A percentile compares a stretch with the other conserved stretches of the same genome.
Evolutionary conservation across 2,797 vertebrate species (phyloP).

Genomic region (Rhinichthys osculus): DNA sequence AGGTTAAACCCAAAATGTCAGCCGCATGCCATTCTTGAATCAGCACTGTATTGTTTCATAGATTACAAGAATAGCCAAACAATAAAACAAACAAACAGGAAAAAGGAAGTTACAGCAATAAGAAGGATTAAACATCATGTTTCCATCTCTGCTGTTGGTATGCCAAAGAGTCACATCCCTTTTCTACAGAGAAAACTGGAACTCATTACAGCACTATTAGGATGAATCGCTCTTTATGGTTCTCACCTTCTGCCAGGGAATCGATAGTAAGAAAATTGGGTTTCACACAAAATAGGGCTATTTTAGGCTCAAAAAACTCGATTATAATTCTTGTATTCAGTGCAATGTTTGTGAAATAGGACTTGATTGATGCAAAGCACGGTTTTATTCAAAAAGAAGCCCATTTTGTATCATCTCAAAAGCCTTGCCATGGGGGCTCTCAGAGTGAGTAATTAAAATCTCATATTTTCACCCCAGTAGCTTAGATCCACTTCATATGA

Average conservation of each 20-base stretch:
- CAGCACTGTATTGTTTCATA: neutral
- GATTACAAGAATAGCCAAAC: neutral
- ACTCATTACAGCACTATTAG: slow-evolving; percentile 40
- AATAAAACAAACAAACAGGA: neutral
- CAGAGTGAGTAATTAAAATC: slow-evolving; percentile 45
- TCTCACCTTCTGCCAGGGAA: slow-evolving; percentile 30
- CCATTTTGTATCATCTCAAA: slow-evolving; percentile 15
- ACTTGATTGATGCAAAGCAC: slow-evolving; percentile 34
- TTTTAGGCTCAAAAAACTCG: neutral
- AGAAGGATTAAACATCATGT: neutral
- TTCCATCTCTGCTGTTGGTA: neutral
- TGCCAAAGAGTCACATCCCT: slow-evolving; percentile 19
- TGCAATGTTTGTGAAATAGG: slow-evolving; percentile 1
- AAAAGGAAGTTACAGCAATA: slow-evolving; percentile 7
- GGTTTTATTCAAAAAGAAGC: slow-evolving; percentile 12
- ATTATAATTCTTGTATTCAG: slow-evolving; percentile 5
- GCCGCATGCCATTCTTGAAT: neutral
- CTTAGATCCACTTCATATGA: slow-evolving; percentile 15
- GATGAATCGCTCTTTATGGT: slow-evolving; percentile 40
- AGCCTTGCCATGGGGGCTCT: slow-evolving; percentile 25
- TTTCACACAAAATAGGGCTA: slow-evolving; percentile 33
- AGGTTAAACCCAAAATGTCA: neutral
- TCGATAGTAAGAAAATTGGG: slow-evolving; percentile 42
- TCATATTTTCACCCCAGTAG: slow-evolving; percentile 32
- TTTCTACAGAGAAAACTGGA: slow-evolving; percentile 33